Conservation (phyloP, 2,113 vertebrate species). For the Odontophorus gujanensis region DNA sequence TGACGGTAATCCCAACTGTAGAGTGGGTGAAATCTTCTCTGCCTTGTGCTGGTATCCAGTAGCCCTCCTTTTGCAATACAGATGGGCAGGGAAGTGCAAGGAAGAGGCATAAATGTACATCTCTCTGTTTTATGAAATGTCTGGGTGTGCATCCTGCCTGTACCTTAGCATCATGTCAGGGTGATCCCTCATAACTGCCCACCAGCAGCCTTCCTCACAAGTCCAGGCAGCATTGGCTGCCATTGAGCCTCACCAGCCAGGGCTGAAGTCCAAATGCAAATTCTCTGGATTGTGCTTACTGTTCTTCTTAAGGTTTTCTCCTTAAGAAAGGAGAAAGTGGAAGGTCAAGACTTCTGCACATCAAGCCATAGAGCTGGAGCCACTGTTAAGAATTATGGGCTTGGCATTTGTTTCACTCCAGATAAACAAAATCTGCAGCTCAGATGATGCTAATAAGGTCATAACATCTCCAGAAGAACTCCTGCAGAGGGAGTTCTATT, state of each 20-base stretch:
- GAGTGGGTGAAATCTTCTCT: not conserved
- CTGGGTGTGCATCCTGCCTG: not conserved
- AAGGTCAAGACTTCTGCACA: not conserved
- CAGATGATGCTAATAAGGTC: not conserved
- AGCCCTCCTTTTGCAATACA: not conserved
- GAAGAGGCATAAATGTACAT: not conserved
- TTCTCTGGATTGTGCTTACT: not conserved
- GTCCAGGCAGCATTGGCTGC: rapidly evolving
- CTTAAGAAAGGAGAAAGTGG: not conserved
- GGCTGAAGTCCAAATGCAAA: not conserved
- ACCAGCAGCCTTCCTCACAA: not conserved
- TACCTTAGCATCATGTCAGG: not conserved
- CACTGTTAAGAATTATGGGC: not conserved
- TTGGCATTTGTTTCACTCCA: not conserved
- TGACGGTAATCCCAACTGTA: not conserved
- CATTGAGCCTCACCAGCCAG: not conserved
- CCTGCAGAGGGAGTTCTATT: not conserved
- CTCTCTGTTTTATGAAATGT: not conserved
- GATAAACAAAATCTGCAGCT: not conserved
- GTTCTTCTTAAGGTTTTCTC: not conserved
- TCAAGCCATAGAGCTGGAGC: not conserved
- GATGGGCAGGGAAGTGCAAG: not conserved
- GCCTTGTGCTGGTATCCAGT: not conserved
- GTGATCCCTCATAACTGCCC: not conserved
- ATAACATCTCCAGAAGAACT: not conserved